These are phyloP conservation scores for Eupithecia vulgata DNA, from an alignment of 2,888 invertebrate genomes.

Conservation along the genomic window DNA sequence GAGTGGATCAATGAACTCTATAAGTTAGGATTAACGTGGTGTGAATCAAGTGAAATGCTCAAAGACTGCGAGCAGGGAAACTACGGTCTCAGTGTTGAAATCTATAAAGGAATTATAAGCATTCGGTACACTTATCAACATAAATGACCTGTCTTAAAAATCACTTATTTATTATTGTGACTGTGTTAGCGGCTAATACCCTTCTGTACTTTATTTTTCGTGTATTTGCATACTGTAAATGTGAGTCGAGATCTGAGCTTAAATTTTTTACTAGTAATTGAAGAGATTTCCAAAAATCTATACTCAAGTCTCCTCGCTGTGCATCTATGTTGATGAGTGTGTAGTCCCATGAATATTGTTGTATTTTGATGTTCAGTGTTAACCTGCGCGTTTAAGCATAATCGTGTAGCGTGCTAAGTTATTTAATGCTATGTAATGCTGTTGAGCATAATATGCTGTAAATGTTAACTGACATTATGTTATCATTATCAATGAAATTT, in stretches of 20 bases:
- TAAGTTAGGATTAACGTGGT: constrained; percentile 21
- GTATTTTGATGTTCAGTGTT: constrained; percentile 14
- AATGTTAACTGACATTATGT: not conserved
- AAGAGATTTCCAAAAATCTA: constrained; percentile 7
- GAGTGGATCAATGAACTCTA: constrained; percentile 29
- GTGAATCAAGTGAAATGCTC: constrained; percentile 27
- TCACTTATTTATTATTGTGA: not conserved
- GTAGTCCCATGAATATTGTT: constrained; percentile 8
- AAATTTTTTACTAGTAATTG: not conserved
- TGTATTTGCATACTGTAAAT: not conserved
- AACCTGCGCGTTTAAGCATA: constrained; percentile 4
- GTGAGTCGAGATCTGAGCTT: not conserved
- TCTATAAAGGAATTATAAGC: constrained; percentile 11
- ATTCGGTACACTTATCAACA: constrained; percentile 1
- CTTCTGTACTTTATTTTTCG: not conserved
- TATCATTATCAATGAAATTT: constrained; percentile 10
- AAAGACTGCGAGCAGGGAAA: constrained; percentile 27
- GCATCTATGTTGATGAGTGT: constrained; percentile 14
- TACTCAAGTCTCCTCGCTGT: not conserved
- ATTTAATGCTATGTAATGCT: constrained; percentile 11
- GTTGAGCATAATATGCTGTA: constrained; percentile 7
- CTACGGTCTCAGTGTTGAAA: constrained; percentile 25
- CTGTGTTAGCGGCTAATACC: not conserved
- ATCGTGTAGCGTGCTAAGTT: not conserved
- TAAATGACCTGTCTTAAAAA: not conserved